phyloP scores from a whole-genome alignment of 2,797 vertebrate species.

The Tinamus major region DNA sequence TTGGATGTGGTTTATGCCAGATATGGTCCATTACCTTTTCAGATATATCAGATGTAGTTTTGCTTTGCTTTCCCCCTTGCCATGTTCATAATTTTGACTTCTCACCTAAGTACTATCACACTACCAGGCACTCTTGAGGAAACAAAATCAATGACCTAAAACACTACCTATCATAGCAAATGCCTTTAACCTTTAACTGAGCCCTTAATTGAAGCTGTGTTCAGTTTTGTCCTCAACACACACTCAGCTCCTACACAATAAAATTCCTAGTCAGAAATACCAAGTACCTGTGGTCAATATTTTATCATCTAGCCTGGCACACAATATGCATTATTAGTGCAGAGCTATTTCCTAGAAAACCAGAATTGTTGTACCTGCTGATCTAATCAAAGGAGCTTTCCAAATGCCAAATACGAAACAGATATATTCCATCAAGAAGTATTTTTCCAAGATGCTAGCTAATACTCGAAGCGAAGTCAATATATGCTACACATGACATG shows the following conservation, averaged over 20 bases:
- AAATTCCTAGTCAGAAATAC: neutral
- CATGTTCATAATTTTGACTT: neutral
- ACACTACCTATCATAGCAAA: neutral
- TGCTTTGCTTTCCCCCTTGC: neutral
- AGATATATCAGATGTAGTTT: neutral
- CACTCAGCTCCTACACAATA: neutral
- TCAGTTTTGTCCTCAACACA: neutral
- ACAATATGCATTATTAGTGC: neutral
- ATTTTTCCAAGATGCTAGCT: neutral
- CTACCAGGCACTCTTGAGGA: neutral
- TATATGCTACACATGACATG: neutral
- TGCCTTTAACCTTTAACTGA: neutral
- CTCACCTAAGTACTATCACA: neutral
- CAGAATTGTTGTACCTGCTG: accelerated
- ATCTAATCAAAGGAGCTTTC: neutral
- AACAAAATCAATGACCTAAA: slow-evolving; percentile 11
- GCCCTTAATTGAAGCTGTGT: neutral
- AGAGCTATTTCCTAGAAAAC: neutral
- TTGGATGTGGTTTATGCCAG: neutral
- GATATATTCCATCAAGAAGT: neutral
- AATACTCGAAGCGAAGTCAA: neutral
- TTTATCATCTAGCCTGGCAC: neutral
- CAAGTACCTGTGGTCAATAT: accelerated
- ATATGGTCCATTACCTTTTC: neutral
- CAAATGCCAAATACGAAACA: neutral